Base-by-base conservation (phyloP, 2,888 invertebrate species). In the Phengaris alcon region DNA sequence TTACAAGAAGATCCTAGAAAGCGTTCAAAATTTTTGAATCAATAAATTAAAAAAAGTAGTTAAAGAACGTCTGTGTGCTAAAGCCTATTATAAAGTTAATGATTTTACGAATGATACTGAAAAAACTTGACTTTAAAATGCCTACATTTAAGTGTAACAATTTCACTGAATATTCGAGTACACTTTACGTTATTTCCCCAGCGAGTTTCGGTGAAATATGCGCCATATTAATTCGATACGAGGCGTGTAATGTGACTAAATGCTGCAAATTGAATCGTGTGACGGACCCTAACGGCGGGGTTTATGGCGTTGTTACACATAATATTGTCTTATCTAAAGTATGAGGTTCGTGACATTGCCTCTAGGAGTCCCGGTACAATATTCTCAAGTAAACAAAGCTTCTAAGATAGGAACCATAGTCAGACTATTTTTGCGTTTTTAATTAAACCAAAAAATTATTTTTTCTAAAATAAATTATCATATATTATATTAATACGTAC, bases 251-350 rank as follows among this genome's bases (percentile, higher is more conserved):
- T 78, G 77, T 79, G 79, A 78, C 77, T 78, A 77, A 79, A 78
- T 78, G 77, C 77, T 79, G 75, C 77, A 78, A 81, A 80, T 80
- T 79, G 79, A 79, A 79, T 79, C 74, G 64, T 64, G 64, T 64
- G 35, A 64, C 64, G 64, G 64, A 12, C 35, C 35, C 12, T 64
- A 64, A 64, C 35, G 35, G 35, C 35, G 15, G 64, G 35, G 35
- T 35, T 64, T 59, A 59, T 9, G 59, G 22, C 59, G 15, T n/a
- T 57, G 9, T 22, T 15, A 57, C 57, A 22, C 59, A 9, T 35
- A 35, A 12, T 64, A 64, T 64, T 64, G 64, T 64, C 64, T 64
- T 64, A 35, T 64, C 64, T 64, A 64, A 64, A 64, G 10, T 64
- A 35, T 64, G 12, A 12, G 64, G 22, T 3, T 52, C 10, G 52